A percentile compares a stretch with the other conserved stretches of the same genome.
Conservation (phyloP, 2,888 invertebrate species). For the Tetropium fuscum region DNA sequence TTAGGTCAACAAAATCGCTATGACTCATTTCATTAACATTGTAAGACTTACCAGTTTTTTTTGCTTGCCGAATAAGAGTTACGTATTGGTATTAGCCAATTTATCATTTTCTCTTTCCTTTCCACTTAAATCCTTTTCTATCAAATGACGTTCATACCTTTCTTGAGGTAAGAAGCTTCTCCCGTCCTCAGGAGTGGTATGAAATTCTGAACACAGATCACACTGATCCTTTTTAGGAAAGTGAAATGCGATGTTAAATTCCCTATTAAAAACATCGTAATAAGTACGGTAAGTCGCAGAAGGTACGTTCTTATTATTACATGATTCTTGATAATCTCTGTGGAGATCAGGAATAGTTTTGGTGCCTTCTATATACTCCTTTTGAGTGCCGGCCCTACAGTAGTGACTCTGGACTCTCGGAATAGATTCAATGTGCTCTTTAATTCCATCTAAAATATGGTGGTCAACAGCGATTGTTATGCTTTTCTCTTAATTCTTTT, state of each 20-base stretch:
- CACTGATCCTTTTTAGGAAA: constrained; percentile 29
- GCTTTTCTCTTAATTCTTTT: constrained; percentile 28
- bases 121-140: constrained; percentile 19
- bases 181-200: constrained; percentile 18
- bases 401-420: constrained; percentile 34
- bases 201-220: constrained; percentile 23
- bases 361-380: constrained; percentile 49
- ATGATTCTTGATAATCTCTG: constrained; percentile 43
- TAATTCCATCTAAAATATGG: constrained; percentile 15
- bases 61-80: constrained; percentile 4
- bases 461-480: constrained; percentile 18
- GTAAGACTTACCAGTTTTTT: constrained; percentile 21
- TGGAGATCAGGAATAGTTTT: constrained; percentile 42
- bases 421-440: constrained; percentile 27
- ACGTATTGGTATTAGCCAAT: background rate
- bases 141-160: constrained; percentile 15
- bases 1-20: constrained; percentile 25
- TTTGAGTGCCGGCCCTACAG: constrained; percentile 30
- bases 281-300: constrained; percentile 19
- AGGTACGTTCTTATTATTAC: constrained; percentile 20
- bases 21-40: constrained; percentile 25
- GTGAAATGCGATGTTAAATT: constrained; percentile 24
- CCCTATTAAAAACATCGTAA: constrained; percentile 25
- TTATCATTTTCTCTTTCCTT: constrained; percentile 10
- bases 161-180: constrained; percentile 8